A percentile compares a stretch with the other conserved stretches of the same genome.
Evolutionary conservation across 1,140 invertebrate genomes (phyloP).

Genomic region (Drosophila busckii): DNA sequence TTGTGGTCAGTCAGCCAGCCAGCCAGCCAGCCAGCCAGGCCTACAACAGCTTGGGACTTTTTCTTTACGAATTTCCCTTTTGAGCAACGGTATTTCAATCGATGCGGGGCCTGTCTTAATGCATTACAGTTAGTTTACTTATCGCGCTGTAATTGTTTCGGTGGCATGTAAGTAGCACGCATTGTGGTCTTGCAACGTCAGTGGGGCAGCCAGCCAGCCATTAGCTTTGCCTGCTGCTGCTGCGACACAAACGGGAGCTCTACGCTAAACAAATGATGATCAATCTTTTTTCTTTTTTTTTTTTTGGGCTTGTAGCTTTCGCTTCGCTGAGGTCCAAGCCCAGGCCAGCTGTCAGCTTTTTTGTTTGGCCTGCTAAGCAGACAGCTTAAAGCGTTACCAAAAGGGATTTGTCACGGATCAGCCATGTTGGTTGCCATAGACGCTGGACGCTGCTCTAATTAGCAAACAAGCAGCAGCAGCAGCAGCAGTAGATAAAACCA

Average conservation of each 20-base stretch:
- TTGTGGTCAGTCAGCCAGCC: conserved; percentile 53
- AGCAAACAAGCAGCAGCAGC: background rate
- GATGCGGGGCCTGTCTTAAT: conserved; percentile 1
- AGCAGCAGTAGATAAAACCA: conserved; percentile 16
- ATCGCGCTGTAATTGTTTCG: conserved; percentile 75
- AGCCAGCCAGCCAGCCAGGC: conserved; percentile 1
- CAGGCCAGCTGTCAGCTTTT: conserved; percentile 70
- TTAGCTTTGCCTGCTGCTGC: background rate
- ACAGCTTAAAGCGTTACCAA: conserved; percentile 63
- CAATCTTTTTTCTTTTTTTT: no score
- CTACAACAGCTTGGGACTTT: conserved; percentile 25
- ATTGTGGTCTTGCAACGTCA: no score
- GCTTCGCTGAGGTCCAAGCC: conserved; percentile 41
- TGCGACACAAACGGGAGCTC: conserved; percentile 66
- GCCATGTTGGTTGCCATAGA: conserved; percentile 53
- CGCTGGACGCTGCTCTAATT: conserved; percentile 30
- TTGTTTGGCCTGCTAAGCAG: conserved; percentile 70
- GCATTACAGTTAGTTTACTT: conserved; percentile 76
- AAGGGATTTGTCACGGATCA: conserved; percentile 73
- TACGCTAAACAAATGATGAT: conserved; percentile 70
- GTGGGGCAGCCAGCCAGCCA: background rate
- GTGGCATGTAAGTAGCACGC: conserved; percentile 76
- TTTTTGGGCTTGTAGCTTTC: no score
- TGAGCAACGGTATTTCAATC: conserved; percentile 65
- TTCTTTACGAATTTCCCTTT: conserved; percentile 51